phyloP scores from a whole-genome alignment of 2,113 vertebrate species.

The Lanius collurio region DNA sequence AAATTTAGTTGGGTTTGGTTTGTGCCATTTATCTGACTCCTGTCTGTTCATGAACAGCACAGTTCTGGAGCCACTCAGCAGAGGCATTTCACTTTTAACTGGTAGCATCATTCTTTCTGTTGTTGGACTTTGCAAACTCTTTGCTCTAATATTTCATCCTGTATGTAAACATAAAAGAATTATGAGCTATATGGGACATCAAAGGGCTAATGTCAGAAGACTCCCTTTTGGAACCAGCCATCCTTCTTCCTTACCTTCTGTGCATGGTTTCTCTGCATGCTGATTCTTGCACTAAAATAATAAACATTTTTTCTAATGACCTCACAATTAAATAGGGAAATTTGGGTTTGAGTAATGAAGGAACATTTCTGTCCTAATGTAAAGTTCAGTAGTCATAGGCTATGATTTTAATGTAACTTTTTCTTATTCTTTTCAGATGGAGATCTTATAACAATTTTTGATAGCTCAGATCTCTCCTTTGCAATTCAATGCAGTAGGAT shows the following conservation, averaged over 20 bases:
- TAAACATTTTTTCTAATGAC: background rate
- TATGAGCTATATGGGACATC: background rate
- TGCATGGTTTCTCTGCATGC: background rate
- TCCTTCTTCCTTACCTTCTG: background rate
- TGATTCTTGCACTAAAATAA: background rate
- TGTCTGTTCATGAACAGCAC: background rate
- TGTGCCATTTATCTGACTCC: background rate
- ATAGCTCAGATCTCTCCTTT: constrained; percentile 98
- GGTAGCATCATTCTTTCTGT: background rate
- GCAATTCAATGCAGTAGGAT: constrained; percentile 99
- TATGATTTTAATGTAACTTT: background rate
- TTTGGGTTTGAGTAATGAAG: background rate
- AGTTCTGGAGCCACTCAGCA: background rate
- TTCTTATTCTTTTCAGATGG: constrained; percentile 82
- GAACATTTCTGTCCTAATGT: background rate
- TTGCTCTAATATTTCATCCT: background rate
- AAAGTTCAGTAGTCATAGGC: background rate
- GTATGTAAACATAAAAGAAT: background rate
- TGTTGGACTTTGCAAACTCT: background rate
- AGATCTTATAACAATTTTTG: constrained; percentile 98
- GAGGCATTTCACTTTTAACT: background rate
- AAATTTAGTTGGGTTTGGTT: background rate
- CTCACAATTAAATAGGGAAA: background rate
- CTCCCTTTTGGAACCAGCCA: background rate
- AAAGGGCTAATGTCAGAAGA: background rate